Percentiles rank a stretch among this genome's conserved stretches.
phyloP scores from a whole-genome alignment of 2,888 invertebrate species.

The Drosophila algonquin region DNA sequence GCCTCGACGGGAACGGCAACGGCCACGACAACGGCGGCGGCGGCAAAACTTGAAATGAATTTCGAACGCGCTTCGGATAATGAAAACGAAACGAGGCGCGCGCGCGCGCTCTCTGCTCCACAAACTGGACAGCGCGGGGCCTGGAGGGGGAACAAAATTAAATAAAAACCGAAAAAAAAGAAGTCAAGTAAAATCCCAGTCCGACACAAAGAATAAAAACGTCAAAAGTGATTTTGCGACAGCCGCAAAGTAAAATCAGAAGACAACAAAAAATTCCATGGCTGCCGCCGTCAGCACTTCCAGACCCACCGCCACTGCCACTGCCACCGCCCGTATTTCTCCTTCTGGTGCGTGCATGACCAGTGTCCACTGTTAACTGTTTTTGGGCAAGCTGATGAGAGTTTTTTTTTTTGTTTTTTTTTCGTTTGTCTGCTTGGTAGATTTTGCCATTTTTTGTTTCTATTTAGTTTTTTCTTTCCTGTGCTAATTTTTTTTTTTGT shows the following conservation, averaged over 20 bases:
- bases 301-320: not conserved
- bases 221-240: slow-evolving; percentile 80
- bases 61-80: slow-evolving; percentile 75
- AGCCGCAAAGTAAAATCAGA: slow-evolving; percentile 69
- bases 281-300: slow-evolving; percentile 63
- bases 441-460: too few relatives aligned
- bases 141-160: slow-evolving; percentile 1
- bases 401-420: too few relatives aligned
- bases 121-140: slow-evolving; percentile 18
- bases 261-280: slow-evolving; percentile 66
- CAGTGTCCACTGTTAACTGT: slow-evolving; percentile 62
- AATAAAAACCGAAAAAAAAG: slow-evolving; percentile 16
- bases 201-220: slow-evolving; percentile 76
- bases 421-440: too few relatives aligned
- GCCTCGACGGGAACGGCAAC: slow-evolving; percentile 54
- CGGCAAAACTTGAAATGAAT: slow-evolving; percentile 76
- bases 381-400: slow-evolving; percentile 60
- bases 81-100: slow-evolving; percentile 77
- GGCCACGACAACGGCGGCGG: slow-evolving; percentile 43
- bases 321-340: not conserved
- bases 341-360: slow-evolving; percentile 13
- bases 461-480: too few relatives aligned
- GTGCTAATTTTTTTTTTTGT: too few relatives aligned
- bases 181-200: slow-evolving; percentile 49
- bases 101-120: slow-evolving; percentile 42